Conservation (phyloP, 2,888 invertebrate species). For the Nasonovia ribisnigri region DNA sequence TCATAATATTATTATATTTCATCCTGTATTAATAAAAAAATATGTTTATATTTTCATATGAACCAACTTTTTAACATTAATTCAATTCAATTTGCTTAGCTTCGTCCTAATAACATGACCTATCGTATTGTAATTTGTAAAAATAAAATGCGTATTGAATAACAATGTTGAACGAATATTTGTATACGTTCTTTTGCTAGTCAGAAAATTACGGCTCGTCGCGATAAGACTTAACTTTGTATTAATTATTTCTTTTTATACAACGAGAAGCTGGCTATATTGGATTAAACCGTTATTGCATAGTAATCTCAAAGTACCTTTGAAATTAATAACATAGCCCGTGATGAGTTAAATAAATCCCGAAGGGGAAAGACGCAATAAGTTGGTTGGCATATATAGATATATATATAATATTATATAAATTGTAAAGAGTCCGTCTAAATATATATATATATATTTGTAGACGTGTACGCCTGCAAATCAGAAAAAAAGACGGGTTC, state of each 20-base stretch:
- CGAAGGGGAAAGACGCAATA: background rate
- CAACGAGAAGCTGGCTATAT: background rate
- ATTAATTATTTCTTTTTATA: background rate
- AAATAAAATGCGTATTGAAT: background rate
- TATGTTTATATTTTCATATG: background rate
- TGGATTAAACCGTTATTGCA: background rate
- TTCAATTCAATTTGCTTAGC: background rate
- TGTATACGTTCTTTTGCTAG: background rate
- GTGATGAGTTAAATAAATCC: background rate
- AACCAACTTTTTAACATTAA: background rate
- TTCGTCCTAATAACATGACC: background rate
- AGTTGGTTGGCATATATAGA: background rate
- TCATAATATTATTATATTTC: background rate
- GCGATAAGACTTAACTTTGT: background rate
- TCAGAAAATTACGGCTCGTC: background rate
- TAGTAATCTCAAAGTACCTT: slow-evolving; percentile 2
- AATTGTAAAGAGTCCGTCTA: background rate
- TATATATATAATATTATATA: background rate
- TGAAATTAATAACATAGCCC: slow-evolving; percentile 5
- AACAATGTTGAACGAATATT: background rate
- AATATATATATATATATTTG: background rate
- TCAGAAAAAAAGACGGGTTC: background rate
- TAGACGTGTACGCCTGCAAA: background rate
- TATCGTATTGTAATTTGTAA: background rate
- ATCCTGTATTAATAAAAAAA: background rate